These are phyloP conservation scores for Monodelphis domestica DNA, from an alignment of 2,797 vertebrate species.

Conservation along the genomic window DNA sequence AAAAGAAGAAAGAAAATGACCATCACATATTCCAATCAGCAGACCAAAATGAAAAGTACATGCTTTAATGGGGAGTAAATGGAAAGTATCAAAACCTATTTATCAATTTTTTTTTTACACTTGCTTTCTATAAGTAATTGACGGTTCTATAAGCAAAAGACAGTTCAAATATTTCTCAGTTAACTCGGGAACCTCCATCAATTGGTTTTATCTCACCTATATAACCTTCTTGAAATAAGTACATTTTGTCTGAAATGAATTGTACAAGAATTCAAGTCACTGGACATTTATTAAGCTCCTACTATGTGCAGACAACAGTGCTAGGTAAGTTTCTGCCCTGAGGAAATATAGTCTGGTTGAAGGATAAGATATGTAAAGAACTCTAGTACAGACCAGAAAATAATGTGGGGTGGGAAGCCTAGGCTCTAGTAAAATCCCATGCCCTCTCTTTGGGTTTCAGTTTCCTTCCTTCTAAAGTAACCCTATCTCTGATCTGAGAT, in stretches of 20 bases:
- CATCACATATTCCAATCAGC: background rate
- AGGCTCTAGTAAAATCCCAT: background rate
- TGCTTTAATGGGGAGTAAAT: background rate
- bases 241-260: background rate
- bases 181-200: background rate
- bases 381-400: background rate
- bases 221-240: background rate
- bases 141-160: too few species aligned
- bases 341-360: background rate
- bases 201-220: background rate
- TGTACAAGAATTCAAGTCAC: background rate
- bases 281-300: background rate
- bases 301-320: background rate
- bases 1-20: too few species aligned
- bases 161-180: background rate
- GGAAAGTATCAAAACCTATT: background rate
- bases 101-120: background rate
- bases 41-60: background rate
- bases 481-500: background rate
- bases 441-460: background rate
- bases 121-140: background rate
- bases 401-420: background rate
- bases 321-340: background rate
- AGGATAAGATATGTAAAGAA: background rate
- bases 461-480: background rate